Base-by-base conservation (phyloP, 2,888 invertebrate genomes). In the Nipponacmea schrenckii region DNA sequence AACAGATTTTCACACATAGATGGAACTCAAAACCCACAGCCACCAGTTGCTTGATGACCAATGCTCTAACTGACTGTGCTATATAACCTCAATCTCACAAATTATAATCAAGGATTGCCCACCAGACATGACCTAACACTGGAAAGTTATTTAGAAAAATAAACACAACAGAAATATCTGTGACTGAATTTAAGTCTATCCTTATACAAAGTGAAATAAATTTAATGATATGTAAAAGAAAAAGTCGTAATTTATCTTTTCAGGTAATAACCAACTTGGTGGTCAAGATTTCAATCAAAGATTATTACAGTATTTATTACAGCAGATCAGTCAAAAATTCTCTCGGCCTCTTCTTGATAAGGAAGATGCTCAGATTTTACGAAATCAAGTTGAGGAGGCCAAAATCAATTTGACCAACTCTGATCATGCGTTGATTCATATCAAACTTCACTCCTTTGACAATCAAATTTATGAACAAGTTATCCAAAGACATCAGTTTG, bases 251-350 rank as follows among this genome's bases (percentile, higher is more conserved):
- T 39, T 39, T 27, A 31, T 17, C n/a, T 44, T 71, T 79, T 12
- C 76, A 86, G 88, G 90, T 62, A 91, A 91, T 80, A 91, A 91
- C 79, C 87, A 89, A 67, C 83, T 91, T 3, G 91, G 91, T 17
- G 91, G 91, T 3, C 91, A 91, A 76, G 91, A 91, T 77, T 90
- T 91, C 82, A 91, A 90, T 77, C 87, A 90, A 73, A 82, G 89
- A 31, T 81, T 90, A 17, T 83, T 89, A 70, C 76, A 83, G 15
- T 82, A 88, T 74, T 67, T 90, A 5, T 74, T 79, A 69, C 73
- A 74, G 17, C 72, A 79, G 1, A 85, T 90, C 50, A 77, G 85
- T 48, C 74, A 81, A n/a, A 75, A 84, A 66, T 86, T 81, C 69
- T 80, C 80, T 0, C 78, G 80, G 46, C 72, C 67, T 3, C 73